These are phyloP conservation scores for Montipora capricornis DNA, from an alignment of 64 coral and sea anemone species.

Conservation along the genomic window DNA sequence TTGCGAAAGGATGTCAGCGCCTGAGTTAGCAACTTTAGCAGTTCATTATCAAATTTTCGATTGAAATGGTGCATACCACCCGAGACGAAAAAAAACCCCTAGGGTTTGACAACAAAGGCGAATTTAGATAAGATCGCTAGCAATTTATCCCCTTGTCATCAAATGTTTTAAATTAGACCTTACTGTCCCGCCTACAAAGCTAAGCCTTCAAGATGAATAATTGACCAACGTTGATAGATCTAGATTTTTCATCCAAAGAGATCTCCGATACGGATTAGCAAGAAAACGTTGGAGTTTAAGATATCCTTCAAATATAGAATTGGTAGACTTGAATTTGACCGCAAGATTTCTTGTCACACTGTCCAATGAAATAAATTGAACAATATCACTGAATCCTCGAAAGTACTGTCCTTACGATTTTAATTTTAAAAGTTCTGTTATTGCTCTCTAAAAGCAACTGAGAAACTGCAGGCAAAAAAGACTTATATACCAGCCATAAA, in stretches of 20 bases:
- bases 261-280: background rate
- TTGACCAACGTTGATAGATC: slow-evolving; percentile 50
- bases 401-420: background rate
- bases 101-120: slow-evolving; percentile 63
- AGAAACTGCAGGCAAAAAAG: background rate
- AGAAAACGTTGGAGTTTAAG: background rate
- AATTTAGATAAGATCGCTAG: slow-evolving; percentile 79
- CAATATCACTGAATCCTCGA: slow-evolving; percentile 3
- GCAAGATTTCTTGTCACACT: background rate
- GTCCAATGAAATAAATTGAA: slow-evolving; percentile 21
- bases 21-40: slow-evolving; percentile 57
- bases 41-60: slow-evolving; percentile 84
- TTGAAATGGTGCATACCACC: slow-evolving; percentile 71
- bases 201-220: slow-evolving; percentile 56
- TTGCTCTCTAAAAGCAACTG: background rate
- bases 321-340: background rate
- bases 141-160: slow-evolving; percentile 79
- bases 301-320: background rate
- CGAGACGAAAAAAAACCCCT: slow-evolving; percentile 62
- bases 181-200: slow-evolving; percentile 67
- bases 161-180: slow-evolving; percentile 80
- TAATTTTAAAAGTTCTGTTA: background rate
- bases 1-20: slow-evolving; percentile 75
- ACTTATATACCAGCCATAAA: background rate
- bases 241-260: slow-evolving; percentile 6